These are phyloP conservation scores for Sciurus vulgaris DNA, from an alignment of 2,797 vertebrate genomes.

Conservation along the genomic window DNA sequence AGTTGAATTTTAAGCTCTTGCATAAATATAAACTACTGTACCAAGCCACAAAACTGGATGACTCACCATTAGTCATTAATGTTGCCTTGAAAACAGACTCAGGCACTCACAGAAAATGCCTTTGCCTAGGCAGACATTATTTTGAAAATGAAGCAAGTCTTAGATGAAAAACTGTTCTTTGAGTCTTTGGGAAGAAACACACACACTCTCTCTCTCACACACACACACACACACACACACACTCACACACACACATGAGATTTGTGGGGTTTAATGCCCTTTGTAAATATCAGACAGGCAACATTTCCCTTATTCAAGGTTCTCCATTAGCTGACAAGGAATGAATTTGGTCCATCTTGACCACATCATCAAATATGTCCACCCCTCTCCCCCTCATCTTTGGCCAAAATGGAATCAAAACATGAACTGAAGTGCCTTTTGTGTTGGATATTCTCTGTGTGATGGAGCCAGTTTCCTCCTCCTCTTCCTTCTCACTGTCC, in stretches of 20 bases:
- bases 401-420: constrained; percentile 46
- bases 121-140: constrained; percentile 65
- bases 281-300: constrained; percentile 62
- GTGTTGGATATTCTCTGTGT: neutral
- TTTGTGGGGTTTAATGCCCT: constrained; percentile 69
- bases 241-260: constrained; percentile 17
- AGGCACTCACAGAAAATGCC: constrained; percentile 55
- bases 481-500: no score
- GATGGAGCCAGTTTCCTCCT: neutral
- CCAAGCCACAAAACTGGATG: constrained; percentile 70
- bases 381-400: neutral
- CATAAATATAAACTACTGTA: constrained; percentile 81
- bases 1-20: constrained; percentile 82
- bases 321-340: constrained; percentile 38
- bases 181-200: constrained; percentile 33
- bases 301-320: constrained; percentile 54
- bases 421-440: neutral
- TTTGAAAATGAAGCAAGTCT: constrained; percentile 69
- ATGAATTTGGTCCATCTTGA: constrained; percentile 48
- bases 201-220: neutral
- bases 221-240: neutral
- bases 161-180: constrained; percentile 61
- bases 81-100: constrained; percentile 66
- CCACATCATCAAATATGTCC: neutral
- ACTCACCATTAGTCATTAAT: constrained; percentile 77